A percentile compares a stretch with the other conserved stretches of the same genome.
phyloP scores from a whole-genome alignment of 2,888 invertebrate genomes.

The Capitulum mitella region DNA sequence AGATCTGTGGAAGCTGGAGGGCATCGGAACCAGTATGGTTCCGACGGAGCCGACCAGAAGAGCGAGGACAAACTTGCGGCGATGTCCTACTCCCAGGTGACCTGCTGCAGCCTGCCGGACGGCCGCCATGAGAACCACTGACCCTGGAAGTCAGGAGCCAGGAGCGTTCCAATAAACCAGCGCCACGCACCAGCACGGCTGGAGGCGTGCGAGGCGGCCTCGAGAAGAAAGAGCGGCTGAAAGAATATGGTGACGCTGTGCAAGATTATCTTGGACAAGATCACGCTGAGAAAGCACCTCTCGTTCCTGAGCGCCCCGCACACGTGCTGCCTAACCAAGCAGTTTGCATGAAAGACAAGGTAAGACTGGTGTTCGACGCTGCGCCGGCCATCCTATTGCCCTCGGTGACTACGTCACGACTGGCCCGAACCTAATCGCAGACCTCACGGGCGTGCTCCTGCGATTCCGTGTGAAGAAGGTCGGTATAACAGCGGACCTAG shows the following conservation, averaged over 20 bases:
- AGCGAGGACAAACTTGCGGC: not conserved
- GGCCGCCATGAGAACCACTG: not conserved
- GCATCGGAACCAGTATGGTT: not conserved
- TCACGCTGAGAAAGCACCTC: not conserved
- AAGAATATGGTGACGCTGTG: not conserved
- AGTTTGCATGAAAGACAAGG: not conserved
- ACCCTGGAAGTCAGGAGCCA: not conserved
- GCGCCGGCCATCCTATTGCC: not conserved
- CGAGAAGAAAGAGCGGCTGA: not conserved
- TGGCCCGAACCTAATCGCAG: not conserved
- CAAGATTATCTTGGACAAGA: not conserved
- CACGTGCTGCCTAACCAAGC: not conserved
- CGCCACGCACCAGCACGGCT: not conserved
- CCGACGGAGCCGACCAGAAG: not conserved
- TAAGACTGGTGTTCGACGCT: not conserved
- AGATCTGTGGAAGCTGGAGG: not conserved
- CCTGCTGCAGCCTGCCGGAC: not conserved
- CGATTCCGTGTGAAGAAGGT: not conserved
- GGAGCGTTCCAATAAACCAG: not conserved
- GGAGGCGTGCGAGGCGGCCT: not conserved
- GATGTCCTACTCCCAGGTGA: not conserved
- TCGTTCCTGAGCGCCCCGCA: not conserved
- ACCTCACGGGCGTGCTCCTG: not conserved
- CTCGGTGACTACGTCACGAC: not conserved
- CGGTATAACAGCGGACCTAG: not conserved